These are phyloP conservation scores for Tapirus indicus DNA, from an alignment of 2,797 vertebrate species.

Conservation along the genomic window DNA sequence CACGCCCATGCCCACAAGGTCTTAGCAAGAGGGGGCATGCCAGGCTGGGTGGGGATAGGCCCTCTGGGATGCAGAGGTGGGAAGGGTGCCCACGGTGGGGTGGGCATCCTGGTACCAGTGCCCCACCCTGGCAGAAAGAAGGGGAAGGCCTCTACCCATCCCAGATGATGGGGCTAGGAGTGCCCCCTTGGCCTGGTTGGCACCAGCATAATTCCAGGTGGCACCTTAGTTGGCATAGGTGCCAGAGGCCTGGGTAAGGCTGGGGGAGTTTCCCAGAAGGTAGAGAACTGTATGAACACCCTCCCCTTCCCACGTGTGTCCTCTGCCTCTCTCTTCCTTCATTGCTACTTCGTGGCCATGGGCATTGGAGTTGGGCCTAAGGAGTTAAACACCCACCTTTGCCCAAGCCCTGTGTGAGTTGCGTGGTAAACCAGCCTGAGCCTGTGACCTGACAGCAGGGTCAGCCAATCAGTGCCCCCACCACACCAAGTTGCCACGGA, in stretches of 20 bases:
- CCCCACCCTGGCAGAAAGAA: constrained; percentile 43
- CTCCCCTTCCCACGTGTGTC: background rate
- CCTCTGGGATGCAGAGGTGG: constrained; percentile 70
- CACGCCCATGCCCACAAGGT: constrained; percentile 84
- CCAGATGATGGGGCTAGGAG: constrained; percentile 59
- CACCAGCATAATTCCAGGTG: constrained; percentile 70
- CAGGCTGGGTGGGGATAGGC: constrained; percentile 79
- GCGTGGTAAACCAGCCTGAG: constrained; percentile 58
- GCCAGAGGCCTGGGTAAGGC: constrained; percentile 47
- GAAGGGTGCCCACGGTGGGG: constrained; percentile 57
- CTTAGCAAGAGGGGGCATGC: constrained; percentile 85
- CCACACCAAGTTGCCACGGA: constrained; percentile 80
- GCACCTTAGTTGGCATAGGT: constrained; percentile 58
- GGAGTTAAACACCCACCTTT: constrained; percentile 77
- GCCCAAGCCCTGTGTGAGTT: constrained; percentile 57
- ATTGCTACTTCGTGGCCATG: constrained; percentile 4
- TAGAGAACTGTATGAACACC: background rate
- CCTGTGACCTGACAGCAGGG: constrained; percentile 76
- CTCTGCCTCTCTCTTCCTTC: constrained; percentile 13
- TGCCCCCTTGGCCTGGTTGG: constrained; percentile 79
- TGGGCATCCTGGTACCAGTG: constrained; percentile 55
- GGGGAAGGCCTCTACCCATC: constrained; percentile 47
- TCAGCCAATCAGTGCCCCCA: constrained; percentile 72
- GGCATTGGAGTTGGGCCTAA: constrained; percentile 62
- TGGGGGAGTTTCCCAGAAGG: constrained; percentile 74